Evolutionary conservation across 1,140 invertebrate genomes (phyloP).

Genomic region (Solenopsis invicta): DNA sequence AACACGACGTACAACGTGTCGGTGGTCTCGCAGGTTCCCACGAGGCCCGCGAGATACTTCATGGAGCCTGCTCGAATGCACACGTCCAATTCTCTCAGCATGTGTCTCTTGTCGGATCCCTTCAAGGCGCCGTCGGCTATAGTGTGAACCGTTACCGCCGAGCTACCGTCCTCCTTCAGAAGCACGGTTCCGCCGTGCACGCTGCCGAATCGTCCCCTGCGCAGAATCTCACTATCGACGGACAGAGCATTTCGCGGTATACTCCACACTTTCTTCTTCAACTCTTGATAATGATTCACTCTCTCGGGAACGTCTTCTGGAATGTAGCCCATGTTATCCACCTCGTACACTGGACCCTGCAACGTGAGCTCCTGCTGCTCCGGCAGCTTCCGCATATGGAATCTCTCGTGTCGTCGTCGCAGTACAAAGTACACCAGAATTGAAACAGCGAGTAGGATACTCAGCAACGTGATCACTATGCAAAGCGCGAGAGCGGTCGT

Average conservation of each 20-base stretch:
- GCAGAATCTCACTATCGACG: conserved; percentile 90
- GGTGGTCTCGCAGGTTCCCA: conserved; percentile 93
- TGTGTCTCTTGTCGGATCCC: conserved; percentile 88
- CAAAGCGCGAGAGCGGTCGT: conserved; percentile 86
- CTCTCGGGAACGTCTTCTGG: conserved; percentile 90
- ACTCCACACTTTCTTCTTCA: conserved; percentile 91
- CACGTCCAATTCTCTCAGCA: conserved; percentile 92
- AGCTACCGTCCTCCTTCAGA: conserved; percentile 86
- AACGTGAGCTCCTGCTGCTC: conserved; percentile 90
- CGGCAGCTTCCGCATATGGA: conserved; percentile 85
- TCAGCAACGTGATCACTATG: conserved; percentile 89
- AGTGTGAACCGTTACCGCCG: conserved; percentile 83
- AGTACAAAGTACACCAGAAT: conserved; percentile 89
- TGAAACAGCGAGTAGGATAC: conserved; percentile 88
- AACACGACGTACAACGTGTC: conserved; percentile 91
- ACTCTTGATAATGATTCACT: conserved; percentile 91
- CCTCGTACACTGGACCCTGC: conserved; percentile 90
- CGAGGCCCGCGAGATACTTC: conserved; percentile 91
- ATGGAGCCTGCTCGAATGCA: conserved; percentile 90
- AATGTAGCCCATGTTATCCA: conserved; percentile 89
- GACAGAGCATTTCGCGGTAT: conserved; percentile 91
- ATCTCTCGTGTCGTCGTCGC: conserved; percentile 87
- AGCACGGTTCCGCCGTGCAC: conserved; percentile 91
- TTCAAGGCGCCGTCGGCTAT: conserved; percentile 89
- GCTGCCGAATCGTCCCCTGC: conserved; percentile 92